Evolutionary conservation across 1,140 invertebrate species (phyloP), one percentile per base, ranked within the genome.

Genomic region (Tetramorium parvispinum): DNA sequence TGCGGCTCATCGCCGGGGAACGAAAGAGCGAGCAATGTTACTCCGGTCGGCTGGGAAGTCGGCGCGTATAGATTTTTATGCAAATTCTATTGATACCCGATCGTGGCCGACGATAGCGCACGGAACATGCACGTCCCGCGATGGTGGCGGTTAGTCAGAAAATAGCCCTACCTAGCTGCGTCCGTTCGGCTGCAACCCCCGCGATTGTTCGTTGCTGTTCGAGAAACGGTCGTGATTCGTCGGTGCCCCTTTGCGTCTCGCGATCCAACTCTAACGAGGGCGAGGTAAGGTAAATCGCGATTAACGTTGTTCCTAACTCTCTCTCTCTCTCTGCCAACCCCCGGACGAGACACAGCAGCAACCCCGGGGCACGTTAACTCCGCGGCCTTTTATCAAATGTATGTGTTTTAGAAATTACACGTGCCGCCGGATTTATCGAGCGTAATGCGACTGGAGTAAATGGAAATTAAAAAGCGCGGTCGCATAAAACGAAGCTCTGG

Each of bases 51-150:
- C 59, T 4, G 55, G 63, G 65, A 92, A 92, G n/a, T n/a, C n/a
- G 90, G 87, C 92, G 88, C 89, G 89, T 94, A 95, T 94, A 95
- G 94, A 94, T 94, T 95, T 94, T 95, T 95, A 95, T 95, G 94
- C 94, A 95, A 95, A 95, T 95, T 93, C 89, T 89, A 94, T 93
- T 94, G 94, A 94, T 95, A 95, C 92, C 93, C 93, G 93, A 94
- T 94, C 91, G 93, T 89, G 92, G 89, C 78, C 90, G 83, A 87
- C 89, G 94, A 95, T 94, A 94, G 91, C 89, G 92, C 93, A 94
- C 91, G 93, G 88, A 94, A 94, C 93, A 93, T 94, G 93, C 92
- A 93, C 92, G 91, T 93, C 89, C 66, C 82, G 90, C 88, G 90
- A 88, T 94, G 87, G 79, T 18, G 89, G 89, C 85, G 89, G 90